These are phyloP conservation scores for Ips nitidus DNA, from an alignment of 1,140 invertebrate genomes.

Conservation along the genomic window DNA sequence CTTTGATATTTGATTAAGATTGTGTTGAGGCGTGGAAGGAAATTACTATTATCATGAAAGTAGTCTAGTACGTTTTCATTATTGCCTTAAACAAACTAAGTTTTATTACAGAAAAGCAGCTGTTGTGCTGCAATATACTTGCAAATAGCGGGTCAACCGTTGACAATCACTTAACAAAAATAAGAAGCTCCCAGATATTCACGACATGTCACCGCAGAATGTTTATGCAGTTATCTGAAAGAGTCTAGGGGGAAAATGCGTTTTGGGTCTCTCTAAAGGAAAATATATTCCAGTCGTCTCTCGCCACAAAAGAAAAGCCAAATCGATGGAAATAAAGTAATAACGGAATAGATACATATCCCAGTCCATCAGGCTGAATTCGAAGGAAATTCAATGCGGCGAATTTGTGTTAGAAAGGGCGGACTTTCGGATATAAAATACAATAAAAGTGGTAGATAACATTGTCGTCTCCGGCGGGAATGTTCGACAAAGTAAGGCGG, in stretches of 20 bases:
- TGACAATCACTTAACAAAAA: too few relatives aligned
- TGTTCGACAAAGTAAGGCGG: not conserved
- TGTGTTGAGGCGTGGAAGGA: too few relatives aligned
- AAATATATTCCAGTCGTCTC: slow-evolving; percentile 35
- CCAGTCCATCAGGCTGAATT: slow-evolving; percentile 40
- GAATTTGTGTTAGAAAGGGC: slow-evolving; percentile 29
- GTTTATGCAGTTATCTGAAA: slow-evolving; percentile 17
- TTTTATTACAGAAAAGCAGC: too few relatives aligned
- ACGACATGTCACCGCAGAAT: not conserved
- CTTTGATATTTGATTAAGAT: too few relatives aligned
- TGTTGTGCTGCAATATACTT: too few relatives aligned
- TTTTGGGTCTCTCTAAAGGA: slow-evolving; percentile 13
- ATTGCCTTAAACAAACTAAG: too few relatives aligned
- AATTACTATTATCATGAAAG: too few relatives aligned
- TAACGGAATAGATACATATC: slow-evolving; percentile 45
- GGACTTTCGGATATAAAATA: slow-evolving; percentile 22
- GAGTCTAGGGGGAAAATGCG: slow-evolving; percentile 17
- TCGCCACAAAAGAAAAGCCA: slow-evolving; percentile 38
- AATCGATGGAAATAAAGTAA: slow-evolving; percentile 49
- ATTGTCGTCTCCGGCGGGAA: slow-evolving; percentile 12
- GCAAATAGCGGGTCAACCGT: too few relatives aligned
- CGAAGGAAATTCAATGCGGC: slow-evolving; percentile 38
- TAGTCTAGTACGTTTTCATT: too few relatives aligned
- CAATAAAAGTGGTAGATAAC: slow-evolving; percentile 25
- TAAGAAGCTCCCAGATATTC: too few relatives aligned